Conservation (phyloP, 2,113 vertebrate species). For the Arizona elegans region DNA sequence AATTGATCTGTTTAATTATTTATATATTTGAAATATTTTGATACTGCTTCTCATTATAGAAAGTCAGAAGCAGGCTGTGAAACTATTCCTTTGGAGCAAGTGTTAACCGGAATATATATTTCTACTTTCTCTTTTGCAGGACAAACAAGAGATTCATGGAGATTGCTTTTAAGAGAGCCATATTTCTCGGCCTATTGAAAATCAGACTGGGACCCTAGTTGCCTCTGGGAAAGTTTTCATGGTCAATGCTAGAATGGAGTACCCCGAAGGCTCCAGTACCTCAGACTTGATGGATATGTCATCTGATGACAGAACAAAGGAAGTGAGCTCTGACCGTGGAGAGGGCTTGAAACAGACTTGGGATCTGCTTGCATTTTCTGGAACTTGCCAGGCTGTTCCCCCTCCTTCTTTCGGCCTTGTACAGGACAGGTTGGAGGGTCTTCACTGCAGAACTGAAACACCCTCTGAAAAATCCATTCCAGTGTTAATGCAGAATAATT, state of each 20-base stretch:
- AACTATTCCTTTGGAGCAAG: background rate
- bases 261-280: background rate
- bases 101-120: background rate
- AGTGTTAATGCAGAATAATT: background rate
- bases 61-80: background rate
- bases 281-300: background rate
- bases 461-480: background rate
- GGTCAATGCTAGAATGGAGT: constrained; percentile 41
- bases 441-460: background rate
- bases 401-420: background rate
- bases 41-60: background rate
- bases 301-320: background rate
- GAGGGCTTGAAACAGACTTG: background rate
- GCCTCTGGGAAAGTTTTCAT: background rate
- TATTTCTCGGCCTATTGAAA: background rate
- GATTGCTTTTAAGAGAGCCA: background rate
- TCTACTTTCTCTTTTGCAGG: constrained; percentile 32
- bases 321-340: background rate
- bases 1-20: background rate
- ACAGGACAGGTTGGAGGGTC: background rate
- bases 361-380: background rate
- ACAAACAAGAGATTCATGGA: background rate
- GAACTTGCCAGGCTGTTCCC: background rate
- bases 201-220: background rate
- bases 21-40: background rate